A percentile compares a stretch with the other conserved stretches of the same genome.
These are phyloP conservation scores for Protomyctophum bolini DNA, from an alignment of 2,113 vertebrate genomes.

Conservation along the genomic window DNA sequence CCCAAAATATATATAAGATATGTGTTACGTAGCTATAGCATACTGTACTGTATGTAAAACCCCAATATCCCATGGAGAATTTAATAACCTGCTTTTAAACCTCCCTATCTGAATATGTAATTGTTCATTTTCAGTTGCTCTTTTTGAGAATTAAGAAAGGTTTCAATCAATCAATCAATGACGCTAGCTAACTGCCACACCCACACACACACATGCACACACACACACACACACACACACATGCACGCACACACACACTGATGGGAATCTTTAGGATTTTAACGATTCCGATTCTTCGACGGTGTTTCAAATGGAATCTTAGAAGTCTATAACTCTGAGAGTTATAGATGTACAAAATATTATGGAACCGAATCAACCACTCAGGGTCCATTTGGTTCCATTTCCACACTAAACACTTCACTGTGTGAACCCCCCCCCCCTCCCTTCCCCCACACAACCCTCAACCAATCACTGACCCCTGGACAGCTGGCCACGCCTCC, in stretches of 20 bases:
- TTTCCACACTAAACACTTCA: constrained; percentile 10
- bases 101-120: no score
- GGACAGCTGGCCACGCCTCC: constrained; percentile 37
- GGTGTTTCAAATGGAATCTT: no score
- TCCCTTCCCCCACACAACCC: constrained; percentile 6
- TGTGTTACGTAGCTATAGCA: no score
- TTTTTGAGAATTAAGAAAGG: not conserved
- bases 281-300: no score
- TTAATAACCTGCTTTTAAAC: no score
- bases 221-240: constrained; percentile 2
- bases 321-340: no score
- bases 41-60: not conserved
- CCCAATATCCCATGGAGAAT: not conserved
- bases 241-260: not conserved
- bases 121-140: not conserved
- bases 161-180: no score
- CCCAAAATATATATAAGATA: no score
- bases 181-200: no score
- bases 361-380: no score
- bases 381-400: no score
- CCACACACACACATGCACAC: not conserved
- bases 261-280: not conserved
- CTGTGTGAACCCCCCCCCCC: not conserved
- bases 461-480: constrained; percentile 3
- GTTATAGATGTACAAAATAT: no score